Evolutionary conservation across 2,888 invertebrate species (phyloP).

Genomic region (Lasioglossum vierecki): DNA sequence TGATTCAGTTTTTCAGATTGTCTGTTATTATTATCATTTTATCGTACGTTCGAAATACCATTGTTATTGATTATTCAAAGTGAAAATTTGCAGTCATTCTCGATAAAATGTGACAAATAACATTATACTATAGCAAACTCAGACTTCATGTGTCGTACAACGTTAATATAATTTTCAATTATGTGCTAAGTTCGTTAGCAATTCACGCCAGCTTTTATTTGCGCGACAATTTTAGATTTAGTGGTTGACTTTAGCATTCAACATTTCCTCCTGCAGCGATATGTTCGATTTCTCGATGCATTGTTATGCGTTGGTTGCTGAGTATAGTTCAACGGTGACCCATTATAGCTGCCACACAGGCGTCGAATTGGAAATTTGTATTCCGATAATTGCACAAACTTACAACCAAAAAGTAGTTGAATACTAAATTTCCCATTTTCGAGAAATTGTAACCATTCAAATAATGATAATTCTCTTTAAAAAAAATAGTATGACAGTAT

Average conservation of each 20-base stretch:
- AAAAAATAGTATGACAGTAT: not conserved
- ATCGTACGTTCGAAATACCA: not conserved
- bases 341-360: slow-evolving; percentile 75
- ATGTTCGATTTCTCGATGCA: slow-evolving; percentile 51
- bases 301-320: slow-evolving; percentile 60
- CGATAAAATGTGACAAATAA: not conserved
- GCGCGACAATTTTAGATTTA: not conserved
- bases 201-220: slow-evolving; percentile 30
- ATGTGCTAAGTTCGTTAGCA: not conserved
- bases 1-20: not conserved
- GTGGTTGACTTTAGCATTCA: slow-evolving; percentile 33
- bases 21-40: not conserved
- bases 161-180: slow-evolving; percentile 13
- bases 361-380: slow-evolving; percentile 56
- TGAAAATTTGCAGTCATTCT: not conserved
- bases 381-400: not conserved
- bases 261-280: slow-evolving; percentile 23
- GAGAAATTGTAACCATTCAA: not conserved
- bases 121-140: not conserved
- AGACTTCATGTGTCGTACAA: too few species aligned
- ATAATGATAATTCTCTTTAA: not conserved
- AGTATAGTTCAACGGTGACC: slow-evolving; percentile 70
- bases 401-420: not conserved
- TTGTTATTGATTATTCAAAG: not conserved
- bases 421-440: not conserved